These are phyloP conservation scores for Sarcophaga carnaria DNA, from an alignment of 2,888 invertebrate genomes.

Conservation along the genomic window DNA sequence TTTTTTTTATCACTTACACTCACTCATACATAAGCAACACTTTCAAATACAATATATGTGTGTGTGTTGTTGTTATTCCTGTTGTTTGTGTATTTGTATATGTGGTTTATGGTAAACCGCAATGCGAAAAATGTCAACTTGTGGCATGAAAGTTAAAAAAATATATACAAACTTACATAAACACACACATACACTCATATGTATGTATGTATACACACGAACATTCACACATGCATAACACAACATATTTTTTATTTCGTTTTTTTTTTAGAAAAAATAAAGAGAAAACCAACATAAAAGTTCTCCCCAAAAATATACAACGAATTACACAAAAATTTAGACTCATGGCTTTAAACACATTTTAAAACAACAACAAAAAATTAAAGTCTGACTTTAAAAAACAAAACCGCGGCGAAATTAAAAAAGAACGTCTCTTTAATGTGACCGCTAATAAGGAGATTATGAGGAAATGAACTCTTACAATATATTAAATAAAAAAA, in stretches of 20 bases:
- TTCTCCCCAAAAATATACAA: constrained; percentile 51
- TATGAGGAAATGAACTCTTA: neutral
- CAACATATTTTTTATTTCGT: neutral
- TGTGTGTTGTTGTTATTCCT: neutral
- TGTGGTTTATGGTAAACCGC: constrained; percentile 81
- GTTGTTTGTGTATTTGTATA: constrained; percentile 27
- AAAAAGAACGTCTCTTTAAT: neutral
- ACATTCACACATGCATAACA: neutral
- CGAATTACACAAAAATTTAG: constrained; percentile 16
- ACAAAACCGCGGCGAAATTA: neutral
- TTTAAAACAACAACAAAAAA: neutral
- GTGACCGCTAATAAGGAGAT: constrained; percentile 2
- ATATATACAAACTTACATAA: constrained; percentile 2
- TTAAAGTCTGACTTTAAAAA: constrained; percentile 6
- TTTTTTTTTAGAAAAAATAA: too few species aligned
- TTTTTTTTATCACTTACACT: constrained; percentile 10
- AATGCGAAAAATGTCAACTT: constrained; percentile 82
- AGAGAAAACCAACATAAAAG: constrained; percentile 35
- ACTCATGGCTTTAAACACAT: constrained; percentile 29
- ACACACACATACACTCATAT: constrained; percentile 39
- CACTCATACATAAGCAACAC: constrained; percentile 17
- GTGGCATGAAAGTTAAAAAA: constrained; percentile 72
- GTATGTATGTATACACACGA: neutral
- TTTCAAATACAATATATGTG: constrained; percentile 17
- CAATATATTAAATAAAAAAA: too few species aligned